phyloP scores from a whole-genome alignment of 2,113 vertebrate genomes.

The Semicossyphus pulcher region DNA sequence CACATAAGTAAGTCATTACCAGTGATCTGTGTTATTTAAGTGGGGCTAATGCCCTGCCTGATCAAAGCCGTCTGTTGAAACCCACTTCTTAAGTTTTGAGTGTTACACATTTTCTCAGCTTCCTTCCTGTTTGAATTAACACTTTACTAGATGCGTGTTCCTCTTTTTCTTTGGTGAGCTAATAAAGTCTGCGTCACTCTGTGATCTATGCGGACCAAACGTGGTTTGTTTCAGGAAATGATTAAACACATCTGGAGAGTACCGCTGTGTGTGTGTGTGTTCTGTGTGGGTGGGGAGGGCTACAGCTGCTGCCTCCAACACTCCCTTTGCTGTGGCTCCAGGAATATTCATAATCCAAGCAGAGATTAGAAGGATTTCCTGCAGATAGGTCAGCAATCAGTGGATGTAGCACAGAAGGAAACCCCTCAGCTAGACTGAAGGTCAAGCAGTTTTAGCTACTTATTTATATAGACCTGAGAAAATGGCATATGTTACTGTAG shows the following conservation, averaged over 20 bases:
- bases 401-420: slow-evolving; percentile 21
- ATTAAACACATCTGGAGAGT: slow-evolving; percentile 48
- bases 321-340: neutral
- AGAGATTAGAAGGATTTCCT: slow-evolving; percentile 35
- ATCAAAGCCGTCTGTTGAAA: neutral
- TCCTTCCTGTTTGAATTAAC: slow-evolving; percentile 5
- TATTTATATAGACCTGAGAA: neutral
- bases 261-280: neutral
- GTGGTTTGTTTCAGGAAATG: slow-evolving; percentile 5
- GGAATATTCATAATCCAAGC: slow-evolving; percentile 18
- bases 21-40: neutral
- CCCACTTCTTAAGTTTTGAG: neutral
- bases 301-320: neutral
- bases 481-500: neutral
- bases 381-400: slow-evolving; percentile 2
- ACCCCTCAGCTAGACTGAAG: neutral
- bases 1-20: slow-evolving; percentile 1
- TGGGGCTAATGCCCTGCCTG: neutral
- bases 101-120: slow-evolving; percentile 9
- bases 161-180: slow-evolving; percentile 43
- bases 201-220: neutral
- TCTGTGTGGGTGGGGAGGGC: neutral
- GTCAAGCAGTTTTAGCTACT: neutral
- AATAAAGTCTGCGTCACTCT: slow-evolving; percentile 2
- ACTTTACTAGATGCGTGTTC: slow-evolving; percentile 7